These are phyloP conservation scores for Serripes groenlandicus DNA, from an alignment of 2,888 invertebrate species.

Conservation along the genomic window DNA sequence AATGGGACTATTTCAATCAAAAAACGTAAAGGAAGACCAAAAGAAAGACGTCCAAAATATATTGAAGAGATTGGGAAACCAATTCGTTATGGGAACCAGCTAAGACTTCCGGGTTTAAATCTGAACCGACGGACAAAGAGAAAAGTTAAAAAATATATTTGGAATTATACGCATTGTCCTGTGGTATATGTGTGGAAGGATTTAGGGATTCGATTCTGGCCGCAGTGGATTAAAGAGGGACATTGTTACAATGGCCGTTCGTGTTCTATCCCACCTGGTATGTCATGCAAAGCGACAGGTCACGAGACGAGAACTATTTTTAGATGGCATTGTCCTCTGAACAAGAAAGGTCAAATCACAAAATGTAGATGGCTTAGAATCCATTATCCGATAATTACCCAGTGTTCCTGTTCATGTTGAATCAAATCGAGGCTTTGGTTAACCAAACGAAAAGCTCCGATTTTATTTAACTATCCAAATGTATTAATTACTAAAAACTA, in stretches of 20 bases:
- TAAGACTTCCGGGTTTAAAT: slow-evolving; percentile 70
- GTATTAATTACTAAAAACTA: too few relatives aligned
- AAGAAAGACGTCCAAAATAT: slow-evolving; percentile 83
- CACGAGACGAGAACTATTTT: slow-evolving; percentile 87
- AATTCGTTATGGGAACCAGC: slow-evolving; percentile 63
- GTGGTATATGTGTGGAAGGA: slow-evolving; percentile 88
- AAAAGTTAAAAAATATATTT: slow-evolving; percentile 88
- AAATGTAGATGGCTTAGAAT: slow-evolving; percentile 88
- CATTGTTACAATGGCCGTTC: slow-evolving; percentile 87
- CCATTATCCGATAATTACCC: slow-evolving; percentile 88
- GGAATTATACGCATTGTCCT: slow-evolving; percentile 88
- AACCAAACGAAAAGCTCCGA: too few relatives aligned
- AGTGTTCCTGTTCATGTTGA: slow-evolving; percentile 88
- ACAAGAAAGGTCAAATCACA: slow-evolving; percentile 66
- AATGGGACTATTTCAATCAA: slow-evolving; percentile 86
- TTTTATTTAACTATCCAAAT: too few relatives aligned
- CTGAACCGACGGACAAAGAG: slow-evolving; percentile 76
- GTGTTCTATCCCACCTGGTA: slow-evolving; percentile 88
- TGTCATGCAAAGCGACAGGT: slow-evolving; percentile 87
- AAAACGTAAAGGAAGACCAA: slow-evolving; percentile 86
- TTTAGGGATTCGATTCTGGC: slow-evolving; percentile 88
- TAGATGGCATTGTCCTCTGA: slow-evolving; percentile 87
- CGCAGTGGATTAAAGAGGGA: slow-evolving; percentile 88
- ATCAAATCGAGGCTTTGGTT: neutral
- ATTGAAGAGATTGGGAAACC: slow-evolving; percentile 74